Conservation (phyloP, 2,888 invertebrate species). For the Horisme vitalbata region DNA sequence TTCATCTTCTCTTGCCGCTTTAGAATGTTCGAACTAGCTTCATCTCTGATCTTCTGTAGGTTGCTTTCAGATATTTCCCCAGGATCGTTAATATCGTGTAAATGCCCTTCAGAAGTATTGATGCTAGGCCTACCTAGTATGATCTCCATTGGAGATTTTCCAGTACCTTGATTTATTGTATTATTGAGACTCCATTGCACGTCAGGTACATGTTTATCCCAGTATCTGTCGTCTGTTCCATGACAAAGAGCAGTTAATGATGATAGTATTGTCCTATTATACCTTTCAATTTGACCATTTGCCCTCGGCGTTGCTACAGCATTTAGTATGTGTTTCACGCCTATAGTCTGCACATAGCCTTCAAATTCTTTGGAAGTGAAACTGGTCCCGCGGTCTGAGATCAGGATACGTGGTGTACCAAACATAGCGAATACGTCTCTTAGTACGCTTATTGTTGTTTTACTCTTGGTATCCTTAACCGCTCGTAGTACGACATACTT, state of each 20-base stretch:
- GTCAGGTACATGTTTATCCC: constrained; percentile 6
- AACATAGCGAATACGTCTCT: constrained; percentile 2
- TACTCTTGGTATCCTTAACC: constrained; percentile 4
- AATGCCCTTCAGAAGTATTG: background rate
- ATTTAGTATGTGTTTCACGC: constrained; percentile 8
- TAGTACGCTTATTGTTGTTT: constrained; percentile 2
- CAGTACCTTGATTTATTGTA: constrained; percentile 3
- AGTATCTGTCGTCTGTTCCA: background rate
- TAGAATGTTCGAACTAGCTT: too few species aligned
- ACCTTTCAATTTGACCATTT: constrained; percentile 14
- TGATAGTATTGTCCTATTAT: constrained; percentile 7
- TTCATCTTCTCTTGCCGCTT: background rate
- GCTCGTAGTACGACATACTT: constrained; percentile 7
- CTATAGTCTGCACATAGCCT: background rate
- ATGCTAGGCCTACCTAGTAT: constrained; percentile 1
- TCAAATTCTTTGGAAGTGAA: constrained; percentile 7
- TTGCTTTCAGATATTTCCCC: too few species aligned
- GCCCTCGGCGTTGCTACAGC: constrained; percentile 17
- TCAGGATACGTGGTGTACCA: constrained; percentile 4
- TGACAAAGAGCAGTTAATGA: constrained; percentile 6
- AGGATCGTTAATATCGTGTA: background rate
- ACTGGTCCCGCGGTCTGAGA: constrained; percentile 10
- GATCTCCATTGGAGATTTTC: constrained; percentile 8
- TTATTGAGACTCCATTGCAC: constrained; percentile 9
- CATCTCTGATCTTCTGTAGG: too few species aligned